Conservation (phyloP, 2,888 invertebrate species). For the Lepidocyrtoides sp. region DNA sequence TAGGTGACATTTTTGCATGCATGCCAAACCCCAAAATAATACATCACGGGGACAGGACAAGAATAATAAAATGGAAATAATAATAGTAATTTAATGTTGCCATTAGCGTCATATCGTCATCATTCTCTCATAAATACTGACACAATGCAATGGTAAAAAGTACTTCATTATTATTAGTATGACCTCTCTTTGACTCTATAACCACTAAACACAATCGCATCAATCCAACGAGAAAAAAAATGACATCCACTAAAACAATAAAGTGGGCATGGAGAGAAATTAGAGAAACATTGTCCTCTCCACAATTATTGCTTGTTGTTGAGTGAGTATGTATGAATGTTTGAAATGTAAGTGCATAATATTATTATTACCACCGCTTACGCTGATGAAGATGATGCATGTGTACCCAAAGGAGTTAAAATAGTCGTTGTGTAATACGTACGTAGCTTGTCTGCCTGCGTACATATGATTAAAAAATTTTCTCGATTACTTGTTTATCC, state of each 20-base stretch:
- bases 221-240: not conserved
- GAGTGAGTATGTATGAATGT: not conserved
- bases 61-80: conserved; percentile 62
- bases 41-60: conserved; percentile 55
- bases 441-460: not conserved
- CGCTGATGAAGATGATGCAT: conserved; percentile 27
- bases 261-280: not conserved
- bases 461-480: conserved; percentile 35
- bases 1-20: conserved; percentile 30
- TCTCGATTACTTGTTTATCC: conserved; percentile 28
- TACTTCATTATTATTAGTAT: not conserved
- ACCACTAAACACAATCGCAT: not conserved
- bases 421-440: not conserved
- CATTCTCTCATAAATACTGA: not conserved
- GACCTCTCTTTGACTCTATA: conserved; percentile 25
- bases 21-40: conserved; percentile 55
- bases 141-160: not conserved
- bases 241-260: conserved; percentile 1
- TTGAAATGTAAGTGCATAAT: not conserved
- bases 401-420: not conserved
- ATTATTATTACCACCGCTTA: conserved; percentile 20
- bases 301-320: not conserved
- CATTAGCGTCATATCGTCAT: conserved; percentile 26
- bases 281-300: not conserved
- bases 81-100: conserved; percentile 34